Conservation (phyloP, 2,797 vertebrate species). For the Platyrinchus mystaceus region DNA sequence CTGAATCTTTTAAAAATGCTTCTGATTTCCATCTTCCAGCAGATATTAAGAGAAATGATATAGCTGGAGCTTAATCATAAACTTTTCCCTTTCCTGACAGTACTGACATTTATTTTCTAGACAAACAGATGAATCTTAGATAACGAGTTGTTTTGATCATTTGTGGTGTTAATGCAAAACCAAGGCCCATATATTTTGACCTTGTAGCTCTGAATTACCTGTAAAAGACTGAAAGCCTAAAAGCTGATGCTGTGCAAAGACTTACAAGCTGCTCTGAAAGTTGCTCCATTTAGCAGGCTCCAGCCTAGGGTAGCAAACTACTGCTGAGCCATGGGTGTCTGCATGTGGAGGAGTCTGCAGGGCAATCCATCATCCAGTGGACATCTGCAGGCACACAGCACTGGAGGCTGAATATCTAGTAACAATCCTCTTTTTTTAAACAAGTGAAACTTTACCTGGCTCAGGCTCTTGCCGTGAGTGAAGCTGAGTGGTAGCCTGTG, state of each 20-base stretch:
- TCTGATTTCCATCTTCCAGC: not conserved
- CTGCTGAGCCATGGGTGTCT: not conserved
- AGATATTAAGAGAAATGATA: not conserved
- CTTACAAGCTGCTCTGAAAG: not conserved
- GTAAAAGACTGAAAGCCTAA: not conserved
- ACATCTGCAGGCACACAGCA: not conserved
- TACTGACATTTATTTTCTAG: conserved; percentile 37
- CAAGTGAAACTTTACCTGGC: not conserved
- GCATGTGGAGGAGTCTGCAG: not conserved
- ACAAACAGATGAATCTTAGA: conserved; percentile 11
- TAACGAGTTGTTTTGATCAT: not conserved
- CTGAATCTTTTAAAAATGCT: not conserved
- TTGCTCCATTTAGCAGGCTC: not conserved
- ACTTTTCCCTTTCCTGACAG: conserved; percentile 6
- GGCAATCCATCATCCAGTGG: not conserved
- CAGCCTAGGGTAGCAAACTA: not conserved
- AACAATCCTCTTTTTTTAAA: not conserved
- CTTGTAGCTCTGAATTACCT: not conserved
- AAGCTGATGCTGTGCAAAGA: not conserved
- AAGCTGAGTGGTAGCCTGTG: not conserved
- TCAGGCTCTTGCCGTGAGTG: not conserved
- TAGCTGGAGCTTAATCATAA: not conserved
- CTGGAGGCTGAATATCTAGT: not conserved
- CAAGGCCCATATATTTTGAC: not conserved
- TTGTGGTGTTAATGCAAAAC: not conserved